phyloP scores from a whole-genome alignment of 2,113 vertebrate genomes.

The Lampris incognitus region DNA sequence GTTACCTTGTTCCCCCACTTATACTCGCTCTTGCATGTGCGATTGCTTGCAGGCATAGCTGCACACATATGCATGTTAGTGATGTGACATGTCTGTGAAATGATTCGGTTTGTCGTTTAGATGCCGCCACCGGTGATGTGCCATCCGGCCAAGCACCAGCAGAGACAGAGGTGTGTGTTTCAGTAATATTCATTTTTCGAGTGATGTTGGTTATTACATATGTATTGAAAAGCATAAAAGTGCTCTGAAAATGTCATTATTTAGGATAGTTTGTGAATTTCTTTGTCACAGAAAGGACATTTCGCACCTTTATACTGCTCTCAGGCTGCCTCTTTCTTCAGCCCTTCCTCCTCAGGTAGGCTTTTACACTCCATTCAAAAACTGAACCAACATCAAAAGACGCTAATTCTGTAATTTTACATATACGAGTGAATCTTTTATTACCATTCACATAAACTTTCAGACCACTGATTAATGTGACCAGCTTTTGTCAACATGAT shows the following conservation, averaged over 20 bases:
- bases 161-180: constrained; percentile 38
- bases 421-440: neutral
- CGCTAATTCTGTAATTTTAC: neutral
- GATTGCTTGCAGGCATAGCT: neutral
- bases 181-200: neutral
- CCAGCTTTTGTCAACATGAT: too few relatives aligned
- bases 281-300: constrained; percentile 51
- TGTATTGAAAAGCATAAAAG: neutral
- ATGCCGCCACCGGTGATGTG: neutral
- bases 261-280: neutral
- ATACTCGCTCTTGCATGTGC: neutral
- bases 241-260: neutral
- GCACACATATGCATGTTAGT: neutral
- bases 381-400: neutral
- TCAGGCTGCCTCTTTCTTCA: constrained; percentile 17
- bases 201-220: neutral
- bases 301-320: constrained; percentile 60
- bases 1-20: neutral
- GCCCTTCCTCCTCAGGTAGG: constrained; percentile 68
- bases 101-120: constrained; percentile 30
- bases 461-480: too few relatives aligned
- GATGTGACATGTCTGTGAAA: neutral
- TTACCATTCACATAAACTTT: too few relatives aligned
- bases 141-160: neutral
- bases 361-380: neutral